Percentiles rank a stretch among this genome's conserved stretches.
These are phyloP conservation scores for Sitodiplosis mosellana DNA, from an alignment of 1,140 invertebrate species.

Conservation along the genomic window DNA sequence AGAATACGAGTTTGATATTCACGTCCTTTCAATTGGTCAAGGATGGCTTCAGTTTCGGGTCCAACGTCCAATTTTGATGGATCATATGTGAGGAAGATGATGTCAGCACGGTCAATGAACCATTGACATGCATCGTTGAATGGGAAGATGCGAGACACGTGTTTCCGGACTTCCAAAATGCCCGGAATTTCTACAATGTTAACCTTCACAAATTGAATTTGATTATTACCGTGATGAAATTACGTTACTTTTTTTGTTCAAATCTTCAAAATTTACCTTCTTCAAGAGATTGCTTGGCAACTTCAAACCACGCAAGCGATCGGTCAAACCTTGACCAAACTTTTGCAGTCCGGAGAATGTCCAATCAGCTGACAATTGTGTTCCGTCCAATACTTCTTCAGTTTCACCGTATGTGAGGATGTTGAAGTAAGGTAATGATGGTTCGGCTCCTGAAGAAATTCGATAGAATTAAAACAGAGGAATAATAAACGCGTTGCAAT, in stretches of 20 bases:
- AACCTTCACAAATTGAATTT: slow-evolving; percentile 38
- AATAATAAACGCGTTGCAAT: not conserved
- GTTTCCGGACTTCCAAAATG: slow-evolving; percentile 82
- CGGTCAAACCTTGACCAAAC: slow-evolving; percentile 83
- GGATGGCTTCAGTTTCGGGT: slow-evolving; percentile 80
- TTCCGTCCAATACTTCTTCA: slow-evolving; percentile 71
- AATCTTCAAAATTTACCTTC: slow-evolving; percentile 52
- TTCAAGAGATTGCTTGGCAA: slow-evolving; percentile 69
- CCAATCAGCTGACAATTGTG: slow-evolving; percentile 80
- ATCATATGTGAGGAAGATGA: slow-evolving; percentile 89
- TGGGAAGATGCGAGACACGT: slow-evolving; percentile 79
- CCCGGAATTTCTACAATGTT: slow-evolving; percentile 94
- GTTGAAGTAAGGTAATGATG: slow-evolving; percentile 84
- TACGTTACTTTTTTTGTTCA: not conserved
- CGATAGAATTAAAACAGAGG: not conserved
- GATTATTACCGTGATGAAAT: not conserved
- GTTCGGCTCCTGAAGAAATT: slow-evolving; percentile 63
- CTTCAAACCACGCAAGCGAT: slow-evolving; percentile 65
- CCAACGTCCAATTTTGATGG: slow-evolving; percentile 88
- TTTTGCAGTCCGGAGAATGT: slow-evolving; percentile 86
- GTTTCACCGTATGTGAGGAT: slow-evolving; percentile 76
- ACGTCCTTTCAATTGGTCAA: slow-evolving; percentile 81
- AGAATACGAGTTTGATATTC: slow-evolving; percentile 83
- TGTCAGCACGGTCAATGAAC: slow-evolving; percentile 86
- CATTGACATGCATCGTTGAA: slow-evolving; percentile 93